Conservation (phyloP, 2,113 vertebrate genomes). For the Petaurus breviceps region DNA sequence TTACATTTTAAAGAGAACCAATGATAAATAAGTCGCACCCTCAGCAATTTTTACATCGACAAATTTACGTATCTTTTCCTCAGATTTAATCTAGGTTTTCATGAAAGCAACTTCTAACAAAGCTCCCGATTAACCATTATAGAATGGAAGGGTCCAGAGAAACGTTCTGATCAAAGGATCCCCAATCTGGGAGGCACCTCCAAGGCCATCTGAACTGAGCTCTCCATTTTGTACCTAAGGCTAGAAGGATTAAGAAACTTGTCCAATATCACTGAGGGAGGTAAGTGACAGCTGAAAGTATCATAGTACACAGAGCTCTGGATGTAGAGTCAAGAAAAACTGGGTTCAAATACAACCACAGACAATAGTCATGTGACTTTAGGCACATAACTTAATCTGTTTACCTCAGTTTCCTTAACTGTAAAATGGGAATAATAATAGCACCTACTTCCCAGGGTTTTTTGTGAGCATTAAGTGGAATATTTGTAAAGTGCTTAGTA, state of each 20-base stretch:
- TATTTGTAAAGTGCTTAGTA: not conserved
- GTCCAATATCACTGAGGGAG: not conserved
- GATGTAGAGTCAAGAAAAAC: not conserved
- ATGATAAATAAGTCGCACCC: not conserved
- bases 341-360: not conserved
- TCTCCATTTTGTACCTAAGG: not conserved
- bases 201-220: not conserved
- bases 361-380: not conserved
- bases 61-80: rapidly evolving
- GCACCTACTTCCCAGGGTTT: not conserved
- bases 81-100: not conserved
- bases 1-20: not conserved
- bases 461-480: not conserved
- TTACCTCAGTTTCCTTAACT: not conserved
- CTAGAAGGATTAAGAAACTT: not conserved
- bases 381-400: not conserved
- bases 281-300: not conserved
- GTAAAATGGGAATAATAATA: not conserved
- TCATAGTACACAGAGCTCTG: not conserved
- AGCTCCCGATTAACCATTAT: not conserved
- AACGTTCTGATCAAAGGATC: not conserved
- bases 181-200: not conserved
- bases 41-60: conserved; percentile 11
- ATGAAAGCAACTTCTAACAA: not conserved
- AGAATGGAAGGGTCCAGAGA: not conserved